Conservation (phyloP, 2,888 invertebrate species). For the Pristionchus mayeri region DNA sequence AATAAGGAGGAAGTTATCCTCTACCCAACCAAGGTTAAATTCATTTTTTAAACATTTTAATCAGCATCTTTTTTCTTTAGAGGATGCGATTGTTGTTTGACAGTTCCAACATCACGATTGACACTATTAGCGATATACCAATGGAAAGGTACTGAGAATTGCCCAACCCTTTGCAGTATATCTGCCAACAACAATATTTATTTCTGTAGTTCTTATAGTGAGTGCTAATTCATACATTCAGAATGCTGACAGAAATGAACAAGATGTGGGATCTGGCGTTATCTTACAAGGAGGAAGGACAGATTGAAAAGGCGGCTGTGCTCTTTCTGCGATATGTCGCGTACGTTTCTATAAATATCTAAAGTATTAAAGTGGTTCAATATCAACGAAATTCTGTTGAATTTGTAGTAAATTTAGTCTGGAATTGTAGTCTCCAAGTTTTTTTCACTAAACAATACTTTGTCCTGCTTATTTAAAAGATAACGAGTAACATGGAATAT, state of each 20-base stretch:
- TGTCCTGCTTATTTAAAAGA: no score
- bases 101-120: neutral
- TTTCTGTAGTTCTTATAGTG: no score
- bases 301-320: slow-evolving; percentile 38
- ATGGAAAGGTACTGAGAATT: slow-evolving; percentile 3
- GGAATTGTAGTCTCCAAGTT: no score
- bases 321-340: slow-evolving; percentile 45
- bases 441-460: no score
- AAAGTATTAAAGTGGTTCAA: no score
- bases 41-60: no score
- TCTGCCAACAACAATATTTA: no score
- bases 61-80: no score
- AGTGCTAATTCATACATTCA: neutral
- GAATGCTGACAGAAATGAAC: neutral
- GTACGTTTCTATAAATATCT: no score
- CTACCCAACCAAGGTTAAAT: slow-evolving; percentile 38
- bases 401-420: no score
- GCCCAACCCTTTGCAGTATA: neutral
- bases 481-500: no score
- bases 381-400: no score
- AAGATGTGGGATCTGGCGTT: slow-evolving; percentile 28
- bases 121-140: slow-evolving; percentile 12
- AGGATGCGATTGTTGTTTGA: slow-evolving; percentile 35
- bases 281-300: neutral
- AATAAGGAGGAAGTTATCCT: slow-evolving; percentile 34